Conservation (phyloP, 1,140 invertebrate genomes). For the Aphaenogaster ashmeadi region DNA sequence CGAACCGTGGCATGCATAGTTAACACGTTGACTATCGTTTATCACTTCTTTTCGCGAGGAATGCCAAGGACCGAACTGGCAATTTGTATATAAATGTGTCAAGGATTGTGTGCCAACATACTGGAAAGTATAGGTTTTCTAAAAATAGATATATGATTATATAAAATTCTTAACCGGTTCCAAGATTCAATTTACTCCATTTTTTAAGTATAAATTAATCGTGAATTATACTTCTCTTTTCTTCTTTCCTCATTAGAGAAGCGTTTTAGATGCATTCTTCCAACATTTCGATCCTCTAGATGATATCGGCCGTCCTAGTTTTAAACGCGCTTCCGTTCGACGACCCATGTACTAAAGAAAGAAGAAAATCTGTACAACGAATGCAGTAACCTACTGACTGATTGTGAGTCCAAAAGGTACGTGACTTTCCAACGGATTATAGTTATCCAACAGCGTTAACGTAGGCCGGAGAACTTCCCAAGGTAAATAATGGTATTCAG, state of each 20-base stretch:
- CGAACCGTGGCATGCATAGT: conserved; percentile 36
- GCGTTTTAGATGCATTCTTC: neutral
- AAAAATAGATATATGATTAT: neutral
- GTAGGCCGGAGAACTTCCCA: conserved; percentile 3
- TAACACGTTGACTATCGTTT: conserved; percentile 45
- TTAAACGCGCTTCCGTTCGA: neutral
- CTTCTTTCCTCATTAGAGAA: neutral
- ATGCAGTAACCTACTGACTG: neutral
- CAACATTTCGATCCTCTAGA: neutral
- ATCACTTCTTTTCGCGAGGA: conserved; percentile 23
- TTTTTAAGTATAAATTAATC: neutral
- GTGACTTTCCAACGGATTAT: conserved; percentile 61
- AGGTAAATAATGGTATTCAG: conserved; percentile 70
- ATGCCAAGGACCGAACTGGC: conserved; percentile 9
- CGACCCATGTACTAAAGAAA: neutral
- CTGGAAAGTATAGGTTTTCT: neutral
- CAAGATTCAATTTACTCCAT: neutral
- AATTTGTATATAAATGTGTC: conserved; percentile 7
- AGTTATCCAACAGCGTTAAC: conserved; percentile 40
- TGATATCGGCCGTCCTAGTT: conserved; percentile 15
- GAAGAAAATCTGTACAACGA: neutral
- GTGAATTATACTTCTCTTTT: neutral
- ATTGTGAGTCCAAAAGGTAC: neutral
- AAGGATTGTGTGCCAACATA: neutral
- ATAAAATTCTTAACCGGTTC: neutral